These are phyloP conservation scores for Brachylomia viminalis DNA, from an alignment of 2,888 invertebrate species.

Conservation along the genomic window DNA sequence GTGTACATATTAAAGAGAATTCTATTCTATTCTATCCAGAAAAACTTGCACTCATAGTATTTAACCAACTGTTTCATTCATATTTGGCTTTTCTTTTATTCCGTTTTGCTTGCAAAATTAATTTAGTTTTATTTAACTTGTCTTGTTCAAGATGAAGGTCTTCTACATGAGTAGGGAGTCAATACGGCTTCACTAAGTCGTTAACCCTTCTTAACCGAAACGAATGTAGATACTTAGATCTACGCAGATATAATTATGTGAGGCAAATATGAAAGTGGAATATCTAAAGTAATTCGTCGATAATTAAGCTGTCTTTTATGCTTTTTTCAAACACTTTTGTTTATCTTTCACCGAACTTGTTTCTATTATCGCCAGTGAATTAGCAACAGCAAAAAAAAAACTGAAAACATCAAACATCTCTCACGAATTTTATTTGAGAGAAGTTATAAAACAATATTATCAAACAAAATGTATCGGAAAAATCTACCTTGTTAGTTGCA, in stretches of 20 bases:
- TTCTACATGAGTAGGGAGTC: background rate
- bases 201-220: background rate
- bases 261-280: background rate
- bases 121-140: background rate
- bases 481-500: slow-evolving; percentile 41
- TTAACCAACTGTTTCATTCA: too few species aligned
- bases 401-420: slow-evolving; percentile 12
- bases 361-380: slow-evolving; percentile 11
- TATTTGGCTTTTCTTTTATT: background rate
- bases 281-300: background rate
- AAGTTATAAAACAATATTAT: slow-evolving; percentile 53
- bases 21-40: background rate
- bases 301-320: background rate
- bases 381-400: background rate
- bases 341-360: background rate
- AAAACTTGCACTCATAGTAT: background rate
- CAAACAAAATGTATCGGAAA: slow-evolving; percentile 53
- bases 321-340: background rate
- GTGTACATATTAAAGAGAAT: too few species aligned
- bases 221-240: background rate
- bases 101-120: background rate
- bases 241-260: background rate
- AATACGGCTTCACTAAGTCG: background rate
- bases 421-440: slow-evolving; percentile 22
- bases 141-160: background rate